Percentiles rank a stretch among this genome's conserved stretches.
Evolutionary conservation across 2,888 invertebrate species (phyloP).

Genomic region (Margaritifera margaritifera): DNA sequence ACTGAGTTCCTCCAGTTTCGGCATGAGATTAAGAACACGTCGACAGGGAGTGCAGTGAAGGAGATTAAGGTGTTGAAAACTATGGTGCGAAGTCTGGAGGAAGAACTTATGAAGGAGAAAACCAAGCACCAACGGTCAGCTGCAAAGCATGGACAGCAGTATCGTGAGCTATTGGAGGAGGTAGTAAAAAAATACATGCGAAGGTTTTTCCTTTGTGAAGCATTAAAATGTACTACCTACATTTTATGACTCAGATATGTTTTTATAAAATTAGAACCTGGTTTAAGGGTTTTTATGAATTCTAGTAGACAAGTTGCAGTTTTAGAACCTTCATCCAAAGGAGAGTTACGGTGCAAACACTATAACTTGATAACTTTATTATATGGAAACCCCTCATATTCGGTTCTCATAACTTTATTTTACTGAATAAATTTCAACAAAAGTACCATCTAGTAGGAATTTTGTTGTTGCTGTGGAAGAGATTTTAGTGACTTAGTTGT

Average conservation of each 20-base stretch:
- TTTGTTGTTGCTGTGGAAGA: no score
- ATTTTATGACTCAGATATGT: not conserved
- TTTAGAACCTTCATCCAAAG: no score
- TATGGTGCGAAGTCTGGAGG: constrained; percentile 67
- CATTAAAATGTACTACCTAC: not conserved
- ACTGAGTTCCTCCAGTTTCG: constrained; percentile 61
- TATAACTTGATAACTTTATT: no score
- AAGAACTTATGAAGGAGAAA: constrained; percentile 69
- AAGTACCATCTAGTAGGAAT: no score
- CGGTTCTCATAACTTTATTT: no score
- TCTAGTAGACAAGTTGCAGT: no score
- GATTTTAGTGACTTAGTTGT: no score
- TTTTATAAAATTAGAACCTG: not conserved
- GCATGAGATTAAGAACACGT: constrained; percentile 59
- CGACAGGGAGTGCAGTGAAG: constrained; percentile 59
- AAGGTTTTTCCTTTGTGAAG: no score
- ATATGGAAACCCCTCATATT: no score
- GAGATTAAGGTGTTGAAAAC: constrained; percentile 66
- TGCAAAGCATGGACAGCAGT: constrained; percentile 65
- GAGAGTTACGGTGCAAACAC: no score
- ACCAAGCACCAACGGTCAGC: constrained; percentile 62
- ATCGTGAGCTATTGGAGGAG: constrained; percentile 65
- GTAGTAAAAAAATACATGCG: constrained; percentile 32
- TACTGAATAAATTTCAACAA: no score
- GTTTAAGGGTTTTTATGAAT: not conserved